These are phyloP conservation scores for Latrodectus geometricus DNA, from an alignment of 1,140 invertebrate species.

Conservation along the genomic window DNA sequence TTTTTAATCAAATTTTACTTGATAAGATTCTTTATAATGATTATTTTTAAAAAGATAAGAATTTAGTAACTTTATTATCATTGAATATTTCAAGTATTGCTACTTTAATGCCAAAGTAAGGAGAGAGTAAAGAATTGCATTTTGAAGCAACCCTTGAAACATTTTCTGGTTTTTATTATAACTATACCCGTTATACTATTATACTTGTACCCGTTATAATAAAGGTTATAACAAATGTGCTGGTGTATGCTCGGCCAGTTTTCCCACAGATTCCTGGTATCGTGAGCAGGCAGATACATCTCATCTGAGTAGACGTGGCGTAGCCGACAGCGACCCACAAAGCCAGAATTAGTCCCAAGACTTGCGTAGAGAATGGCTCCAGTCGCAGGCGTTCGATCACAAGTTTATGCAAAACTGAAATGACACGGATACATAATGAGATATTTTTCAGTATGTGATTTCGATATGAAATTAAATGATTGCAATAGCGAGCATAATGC, in stretches of 20 bases:
- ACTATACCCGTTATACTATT: conserved; percentile 16
- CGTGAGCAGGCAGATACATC: conserved; percentile 36
- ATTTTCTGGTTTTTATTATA: no score
- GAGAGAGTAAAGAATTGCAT: no score
- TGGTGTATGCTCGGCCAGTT: conserved; percentile 27
- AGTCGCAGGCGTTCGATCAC: conserved; percentile 17
- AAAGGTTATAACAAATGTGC: conserved; percentile 38
- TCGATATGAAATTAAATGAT: neutral
- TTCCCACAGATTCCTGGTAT: conserved; percentile 26
- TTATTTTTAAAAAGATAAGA: no score
- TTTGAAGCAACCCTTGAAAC: no score
- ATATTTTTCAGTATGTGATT: neutral
- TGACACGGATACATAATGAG: no score
- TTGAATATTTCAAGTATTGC: no score
- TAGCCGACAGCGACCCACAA: conserved; percentile 4
- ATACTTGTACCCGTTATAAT: conserved; percentile 26
- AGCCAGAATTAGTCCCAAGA: neutral
- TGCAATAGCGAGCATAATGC: neutral
- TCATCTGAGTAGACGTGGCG: conserved; percentile 25
- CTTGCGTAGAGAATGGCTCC: neutral
- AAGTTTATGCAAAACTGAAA: conserved; percentile 22
- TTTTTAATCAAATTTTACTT: no score
- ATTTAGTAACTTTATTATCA: no score
- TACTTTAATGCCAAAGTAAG: no score
- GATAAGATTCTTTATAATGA: no score